Evolutionary conservation across 2,888 invertebrate species (phyloP).

Genomic region (Deroplatys truncata): DNA sequence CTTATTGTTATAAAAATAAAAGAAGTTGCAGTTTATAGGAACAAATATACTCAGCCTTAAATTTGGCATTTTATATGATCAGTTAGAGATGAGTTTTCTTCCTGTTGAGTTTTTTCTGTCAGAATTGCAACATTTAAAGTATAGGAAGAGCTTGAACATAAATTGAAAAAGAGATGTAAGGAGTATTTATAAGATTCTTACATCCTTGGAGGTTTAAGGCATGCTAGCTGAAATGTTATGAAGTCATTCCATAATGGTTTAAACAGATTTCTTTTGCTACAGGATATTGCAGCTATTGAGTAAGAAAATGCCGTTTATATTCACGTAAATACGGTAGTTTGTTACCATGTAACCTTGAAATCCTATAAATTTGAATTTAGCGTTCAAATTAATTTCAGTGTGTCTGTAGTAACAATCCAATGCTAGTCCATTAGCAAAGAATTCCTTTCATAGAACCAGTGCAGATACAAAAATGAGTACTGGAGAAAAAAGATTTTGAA

Average conservation of each 20-base stretch:
- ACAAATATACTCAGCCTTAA: neutral
- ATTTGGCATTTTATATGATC: neutral
- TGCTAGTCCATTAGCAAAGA: neutral
- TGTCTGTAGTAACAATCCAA: neutral
- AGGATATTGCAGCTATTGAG: neutral
- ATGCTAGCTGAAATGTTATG: too few relatives aligned
- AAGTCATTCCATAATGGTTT: too few relatives aligned
- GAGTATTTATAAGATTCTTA: neutral
- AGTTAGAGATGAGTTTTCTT: neutral
- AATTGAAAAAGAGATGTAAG: neutral
- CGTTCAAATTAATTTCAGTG: neutral
- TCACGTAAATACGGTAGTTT: neutral
- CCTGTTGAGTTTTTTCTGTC: neutral
- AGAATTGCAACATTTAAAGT: neutral
- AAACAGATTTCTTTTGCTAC: neutral
- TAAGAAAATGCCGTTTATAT: neutral
- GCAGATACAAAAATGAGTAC: neutral
- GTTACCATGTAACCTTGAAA: neutral
- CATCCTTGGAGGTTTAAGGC: neutral
- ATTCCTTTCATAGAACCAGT: neutral
- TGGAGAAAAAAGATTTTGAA: neutral
- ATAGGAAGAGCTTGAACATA: neutral
- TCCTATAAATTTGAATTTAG: neutral
- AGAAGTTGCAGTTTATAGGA: too few relatives aligned
- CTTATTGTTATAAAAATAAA: too few relatives aligned